Base-by-base conservation (phyloP, 2,113 vertebrate species). In the Chloebia gouldiae region DNA sequence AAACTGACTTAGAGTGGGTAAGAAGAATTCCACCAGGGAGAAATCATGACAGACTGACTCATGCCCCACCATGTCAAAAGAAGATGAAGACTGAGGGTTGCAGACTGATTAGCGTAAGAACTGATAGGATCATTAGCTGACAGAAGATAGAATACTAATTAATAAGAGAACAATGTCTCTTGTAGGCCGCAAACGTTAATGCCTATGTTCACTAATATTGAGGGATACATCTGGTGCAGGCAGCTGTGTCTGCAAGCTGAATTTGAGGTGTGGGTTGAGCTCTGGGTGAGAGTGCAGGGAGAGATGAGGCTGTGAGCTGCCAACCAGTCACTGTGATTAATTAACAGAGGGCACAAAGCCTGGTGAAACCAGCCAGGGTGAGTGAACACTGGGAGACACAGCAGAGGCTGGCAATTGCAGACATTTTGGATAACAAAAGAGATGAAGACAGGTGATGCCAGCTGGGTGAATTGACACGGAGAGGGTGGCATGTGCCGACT, bases 401-500 rank as follows among this genome's bases (percentile, higher is more conserved):
- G 66, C 65, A 27, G 57, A 22, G 53, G 7, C 30, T 2, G 2
- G 17, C 24, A 88, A 35, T 7, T 42, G 45, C 50, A 39, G 30
- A 8, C 15, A 11, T 31, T 71, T 42, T 49, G 35, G 11, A 6
- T 42, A 64, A 37, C 35, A 31, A 49, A 35, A 22, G 39, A 50
- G 22, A 33, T 16, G 60, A 45, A 59, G 18, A 28, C 0, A 0
- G 2, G 13, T 33, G 44, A 39, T n/a, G 13, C 39, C 15, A 28
- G 20, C 33, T 28, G 10, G 23, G 15, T 39, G 23, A 33, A 44
- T 30, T 50, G 24, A 39, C 20, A 25, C 9, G 4, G 33, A 59
- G 27, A 4, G 33, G 9, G 15, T 57, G 51, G 22, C 37, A 24
- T 19, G 10, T 57, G 50, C 9, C 2, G 1, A 27, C 21, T 14